Evolutionary conservation across 2,113 vertebrate genomes (phyloP).

Genomic region (Nipponia nippon): DNA sequence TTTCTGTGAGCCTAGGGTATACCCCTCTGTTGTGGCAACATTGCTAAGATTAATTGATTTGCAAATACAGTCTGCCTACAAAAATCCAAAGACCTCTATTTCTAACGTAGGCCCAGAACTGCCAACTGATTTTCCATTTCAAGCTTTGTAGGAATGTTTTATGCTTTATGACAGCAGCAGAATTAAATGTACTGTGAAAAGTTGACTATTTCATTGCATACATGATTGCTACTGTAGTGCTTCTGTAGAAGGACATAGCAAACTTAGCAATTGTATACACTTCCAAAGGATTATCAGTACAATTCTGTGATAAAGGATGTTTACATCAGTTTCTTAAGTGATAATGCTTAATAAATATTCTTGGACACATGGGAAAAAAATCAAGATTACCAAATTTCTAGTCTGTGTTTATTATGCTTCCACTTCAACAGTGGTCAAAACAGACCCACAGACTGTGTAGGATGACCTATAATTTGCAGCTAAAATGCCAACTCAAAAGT

Average conservation of each 20-base stretch:
- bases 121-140: background rate
- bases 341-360: background rate
- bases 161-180: background rate
- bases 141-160: background rate
- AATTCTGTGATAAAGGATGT: background rate
- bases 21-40: background rate
- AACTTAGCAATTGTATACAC: background rate
- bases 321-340: background rate
- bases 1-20: background rate
- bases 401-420: background rate
- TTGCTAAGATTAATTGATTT: background rate
- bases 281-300: background rate
- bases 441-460: background rate
- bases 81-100: background rate
- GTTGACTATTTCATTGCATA: background rate
- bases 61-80: background rate
- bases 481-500: background rate
- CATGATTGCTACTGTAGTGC: background rate
- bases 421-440: background rate
- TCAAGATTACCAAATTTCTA: background rate
- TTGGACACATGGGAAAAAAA: background rate
- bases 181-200: background rate
- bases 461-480: background rate
- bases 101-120: background rate
- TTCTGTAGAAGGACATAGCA: background rate